Base-by-base conservation (phyloP, 1,140 invertebrate genomes). In the Popillia japonica region DNA sequence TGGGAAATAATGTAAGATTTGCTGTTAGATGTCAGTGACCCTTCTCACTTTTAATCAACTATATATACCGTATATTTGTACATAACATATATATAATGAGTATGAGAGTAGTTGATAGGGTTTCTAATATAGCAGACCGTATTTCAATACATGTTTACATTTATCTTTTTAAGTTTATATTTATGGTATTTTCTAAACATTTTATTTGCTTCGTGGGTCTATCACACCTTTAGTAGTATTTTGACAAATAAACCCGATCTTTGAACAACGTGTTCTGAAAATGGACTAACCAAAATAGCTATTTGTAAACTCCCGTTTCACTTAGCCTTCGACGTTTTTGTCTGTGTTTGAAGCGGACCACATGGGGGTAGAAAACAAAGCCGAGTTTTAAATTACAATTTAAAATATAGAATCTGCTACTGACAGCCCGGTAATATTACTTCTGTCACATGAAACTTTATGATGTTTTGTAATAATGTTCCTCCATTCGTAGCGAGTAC, bases 371-470 rank as follows among this genome's bases (percentile, higher is more conserved):
- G 77, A 77, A 80, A 82, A 82, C 81, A 82, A 82, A 78, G 81
- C 78, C 14, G 68, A 80, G 79, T 82, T 82, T 82, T 82, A 82
- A 82, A 82, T 82, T 82, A 80, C 79, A 75, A 72, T 77, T 76
- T 80, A 78, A 82, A 82, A 82, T 82, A 80, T 82, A 79, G 81
- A 42, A 44, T 79, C 81, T 82, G 81, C 78, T 73, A 80, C 59
- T 80, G 81, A 82, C 81, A 82, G 79, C 68, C 27, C 76, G 77
- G 80, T 78, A 82, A 82, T 82, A 76, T 76, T 76, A 76, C 75
- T 76, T 55, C 75, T 82, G 81, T 82, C 81, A 82, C 79, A 82
- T 82, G 81, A 79, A 82, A 82, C 79, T 82, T 82, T 82, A 82
- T 80, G 81, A 82, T 79, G 79, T 82, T 80, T 27, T 81, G 78